Evolutionary conservation across 2,797 vertebrate genomes (phyloP).

Genomic region (Novumbra hubbsi): DNA sequence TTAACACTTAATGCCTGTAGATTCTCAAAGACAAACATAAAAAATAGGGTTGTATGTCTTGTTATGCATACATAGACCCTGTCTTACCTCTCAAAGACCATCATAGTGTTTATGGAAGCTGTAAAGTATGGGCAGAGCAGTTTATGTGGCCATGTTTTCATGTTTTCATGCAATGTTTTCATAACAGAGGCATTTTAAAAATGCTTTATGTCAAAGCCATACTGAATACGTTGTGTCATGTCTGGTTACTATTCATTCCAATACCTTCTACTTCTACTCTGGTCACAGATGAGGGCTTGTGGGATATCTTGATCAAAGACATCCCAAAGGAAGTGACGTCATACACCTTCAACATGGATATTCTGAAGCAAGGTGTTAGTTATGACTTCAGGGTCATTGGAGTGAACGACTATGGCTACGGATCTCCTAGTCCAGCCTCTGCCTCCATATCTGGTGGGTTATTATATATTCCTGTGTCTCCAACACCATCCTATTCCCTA

Average conservation of each 20-base stretch:
- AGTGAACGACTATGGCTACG: constrained; percentile 93
- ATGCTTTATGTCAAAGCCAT: constrained; percentile 36
- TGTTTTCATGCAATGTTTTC: too few species aligned
- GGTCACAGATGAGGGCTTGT: constrained; percentile 89
- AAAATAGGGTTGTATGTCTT: constrained; percentile 33
- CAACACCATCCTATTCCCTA: background rate
- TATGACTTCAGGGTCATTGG: constrained; percentile 97
- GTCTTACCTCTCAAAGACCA: constrained; percentile 39
- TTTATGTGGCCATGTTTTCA: too few species aligned
- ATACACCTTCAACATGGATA: constrained; percentile 95
- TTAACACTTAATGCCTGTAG: constrained; percentile 43
- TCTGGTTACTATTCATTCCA: background rate
- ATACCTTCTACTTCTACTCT: constrained; percentile 1
- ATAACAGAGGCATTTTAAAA: constrained; percentile 43
- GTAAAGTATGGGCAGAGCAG: constrained; percentile 62
- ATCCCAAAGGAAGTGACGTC: constrained; percentile 96
- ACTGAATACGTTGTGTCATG: constrained; percentile 20
- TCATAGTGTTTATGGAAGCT: constrained; percentile 47
- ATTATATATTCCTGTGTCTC: background rate
- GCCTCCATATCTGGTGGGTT: constrained; percentile 89
- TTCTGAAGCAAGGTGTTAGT: constrained; percentile 92
- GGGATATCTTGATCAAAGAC: constrained; percentile 98
- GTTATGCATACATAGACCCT: constrained; percentile 47
- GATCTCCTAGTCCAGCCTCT: constrained; percentile 90
- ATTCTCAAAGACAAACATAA: constrained; percentile 38